Conservation (phyloP, 2,888 invertebrate species). For the Machimus atricapillus region DNA sequence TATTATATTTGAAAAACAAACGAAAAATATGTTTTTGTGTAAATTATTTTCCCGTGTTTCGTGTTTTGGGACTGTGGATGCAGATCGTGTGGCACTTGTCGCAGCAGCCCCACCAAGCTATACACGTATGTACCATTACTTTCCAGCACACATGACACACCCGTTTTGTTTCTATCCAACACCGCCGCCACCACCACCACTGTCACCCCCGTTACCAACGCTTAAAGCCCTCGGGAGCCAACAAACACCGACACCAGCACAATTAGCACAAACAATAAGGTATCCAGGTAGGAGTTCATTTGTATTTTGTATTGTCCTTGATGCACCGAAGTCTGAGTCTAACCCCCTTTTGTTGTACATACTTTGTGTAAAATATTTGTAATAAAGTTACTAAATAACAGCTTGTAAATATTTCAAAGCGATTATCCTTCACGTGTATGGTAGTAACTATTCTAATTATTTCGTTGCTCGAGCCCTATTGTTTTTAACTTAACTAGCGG, state of each 20-base stretch:
- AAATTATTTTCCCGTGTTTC: constrained; percentile 1
- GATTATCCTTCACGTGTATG: background rate
- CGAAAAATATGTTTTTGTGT: constrained; percentile 17
- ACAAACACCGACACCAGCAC: constrained; percentile 59
- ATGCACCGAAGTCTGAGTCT: background rate
- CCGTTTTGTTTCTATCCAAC: constrained; percentile 64
- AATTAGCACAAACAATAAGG: constrained; percentile 62
- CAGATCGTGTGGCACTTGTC: constrained; percentile 72
- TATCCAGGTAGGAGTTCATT: constrained; percentile 59
- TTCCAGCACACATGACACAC: constrained; percentile 66
- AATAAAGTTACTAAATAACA: background rate
- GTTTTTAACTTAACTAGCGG: no score
- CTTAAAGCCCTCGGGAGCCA: constrained; percentile 59
- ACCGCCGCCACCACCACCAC: constrained; percentile 58
- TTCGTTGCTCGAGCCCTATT: background rate
- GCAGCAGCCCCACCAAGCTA: constrained; percentile 69
- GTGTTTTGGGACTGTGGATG: constrained; percentile 47
- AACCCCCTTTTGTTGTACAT: background rate
- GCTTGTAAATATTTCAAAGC: background rate
- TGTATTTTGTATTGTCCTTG: background rate
- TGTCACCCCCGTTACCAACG: constrained; percentile 52
- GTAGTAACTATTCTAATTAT: background rate
- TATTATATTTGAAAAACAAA: background rate
- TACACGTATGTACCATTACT: constrained; percentile 70
- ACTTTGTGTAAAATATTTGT: background rate